Conservation (phyloP, 2,888 invertebrate genomes). For the Apoda limacodes region DNA sequence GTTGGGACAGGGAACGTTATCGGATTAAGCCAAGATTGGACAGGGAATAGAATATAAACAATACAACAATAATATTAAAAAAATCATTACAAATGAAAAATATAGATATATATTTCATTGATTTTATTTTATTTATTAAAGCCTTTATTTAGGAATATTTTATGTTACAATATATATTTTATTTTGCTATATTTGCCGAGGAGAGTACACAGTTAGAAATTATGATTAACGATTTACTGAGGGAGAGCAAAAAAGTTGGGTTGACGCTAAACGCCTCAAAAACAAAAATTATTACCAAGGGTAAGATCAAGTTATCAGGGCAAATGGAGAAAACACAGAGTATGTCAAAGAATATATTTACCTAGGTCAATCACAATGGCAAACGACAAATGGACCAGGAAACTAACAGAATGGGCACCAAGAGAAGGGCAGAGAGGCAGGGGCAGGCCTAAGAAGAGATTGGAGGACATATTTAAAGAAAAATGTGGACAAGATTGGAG, state of each 20-base stretch:
- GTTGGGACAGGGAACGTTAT: too few relatives aligned
- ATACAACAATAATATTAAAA: slow-evolving; percentile 7
- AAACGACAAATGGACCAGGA: background rate
- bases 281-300: too few relatives aligned
- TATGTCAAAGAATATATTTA: slow-evolving; percentile 2
- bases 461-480: background rate
- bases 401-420: too few relatives aligned
- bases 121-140: slow-evolving; percentile 9
- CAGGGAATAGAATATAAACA: slow-evolving; percentile 10
- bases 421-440: too few relatives aligned
- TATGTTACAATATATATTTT: too few relatives aligned
- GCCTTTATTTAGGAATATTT: too few relatives aligned
- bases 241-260: slow-evolving; percentile 9
- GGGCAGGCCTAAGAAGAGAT: background rate
- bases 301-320: background rate
- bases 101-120: too few relatives aligned
- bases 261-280: too few relatives aligned
- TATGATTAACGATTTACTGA: slow-evolving; percentile 8
- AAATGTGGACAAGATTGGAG: too few relatives aligned
- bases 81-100: slow-evolving; percentile 11
- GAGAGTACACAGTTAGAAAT: slow-evolving; percentile 3
- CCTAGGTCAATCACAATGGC: slow-evolving; percentile 6
- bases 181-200: slow-evolving; percentile 7
- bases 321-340: too few relatives aligned
- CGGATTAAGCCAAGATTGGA: too few relatives aligned